Base-by-base conservation (phyloP, 2,888 invertebrate genomes). In the Drosophila tripunctata region DNA sequence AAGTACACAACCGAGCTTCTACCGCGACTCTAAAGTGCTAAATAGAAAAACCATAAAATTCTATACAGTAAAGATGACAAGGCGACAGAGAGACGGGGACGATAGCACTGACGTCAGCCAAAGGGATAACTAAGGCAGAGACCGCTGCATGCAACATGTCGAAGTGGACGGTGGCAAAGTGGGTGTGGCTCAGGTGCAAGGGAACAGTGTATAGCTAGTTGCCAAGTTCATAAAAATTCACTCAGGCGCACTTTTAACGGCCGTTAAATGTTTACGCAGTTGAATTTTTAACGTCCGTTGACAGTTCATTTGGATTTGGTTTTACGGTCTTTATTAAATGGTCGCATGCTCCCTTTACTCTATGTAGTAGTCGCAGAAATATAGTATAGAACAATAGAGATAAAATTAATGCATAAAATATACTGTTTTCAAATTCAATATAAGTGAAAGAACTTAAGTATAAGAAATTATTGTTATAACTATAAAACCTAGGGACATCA, bases 231-330 rank as follows among this genome's bases (percentile, higher is more conserved):
- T 80, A 80, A 80, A 80, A 80, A 80, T 80, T 80, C 79, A 80
- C 79, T 80, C 79, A 77, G 78, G 75, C 79, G 68, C 78, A 78
- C 55, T 65, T 80, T 81, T 77, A 80, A 81, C 68, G 78, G 65
- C 77, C 77, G 81, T 80, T 81, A 80, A 81, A 80, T 78, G 81
- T 81, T 81, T 72, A 80, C 81, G 79, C 81, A 77, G 78, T 69
- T 80, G 78, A 74, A 78, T 78, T 81, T 81, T 80, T 81, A 78
- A 80, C 81, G 76, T 72, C 75, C 76, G 75, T 81, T 78, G 81
- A 81, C 81, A 80, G 79, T 81, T 80, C 81, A 81, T 81, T 75
- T 68, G 75, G 76, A 63, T 65, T 78, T 76, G 66, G 62, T 68
- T 68, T 56, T 60, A 41, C 44, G 67, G 65, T 67, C 67, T 80